Percentiles rank a stretch among this genome's conserved stretches.
These are phyloP conservation scores for Zaprionus nigranus DNA, from an alignment of 1,140 invertebrate species.

Conservation along the genomic window DNA sequence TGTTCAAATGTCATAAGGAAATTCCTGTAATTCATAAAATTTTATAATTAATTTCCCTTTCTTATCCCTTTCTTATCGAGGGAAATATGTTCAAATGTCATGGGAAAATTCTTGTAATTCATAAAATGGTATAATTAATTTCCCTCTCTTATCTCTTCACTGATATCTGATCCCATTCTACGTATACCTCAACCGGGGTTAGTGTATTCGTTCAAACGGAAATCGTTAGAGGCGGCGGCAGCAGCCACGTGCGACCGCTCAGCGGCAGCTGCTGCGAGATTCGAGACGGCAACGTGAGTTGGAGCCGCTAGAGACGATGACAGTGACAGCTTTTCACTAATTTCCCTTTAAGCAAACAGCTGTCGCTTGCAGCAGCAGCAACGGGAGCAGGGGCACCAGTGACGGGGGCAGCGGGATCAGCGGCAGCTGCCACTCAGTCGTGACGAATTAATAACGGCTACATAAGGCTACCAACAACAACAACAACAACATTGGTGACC, in stretches of 20 bases:
- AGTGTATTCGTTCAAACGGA: constrained; percentile 30
- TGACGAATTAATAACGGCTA: constrained; percentile 77
- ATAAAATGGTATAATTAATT: no score
- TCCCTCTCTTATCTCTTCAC: neutral
- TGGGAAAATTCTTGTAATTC: no score
- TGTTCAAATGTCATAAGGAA: no score
- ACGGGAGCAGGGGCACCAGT: constrained; percentile 12
- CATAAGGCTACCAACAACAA: constrained; percentile 27
- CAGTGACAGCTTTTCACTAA: constrained; percentile 76
- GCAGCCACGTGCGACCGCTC: constrained; percentile 35
- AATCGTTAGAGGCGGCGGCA: constrained; percentile 30
- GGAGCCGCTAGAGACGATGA: constrained; percentile 32
- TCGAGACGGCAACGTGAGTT: neutral
- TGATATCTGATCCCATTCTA: neutral
- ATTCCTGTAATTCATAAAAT: no score
- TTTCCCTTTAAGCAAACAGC: constrained; percentile 72
- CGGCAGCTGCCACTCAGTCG: constrained; percentile 71
- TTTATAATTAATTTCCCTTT: no score
- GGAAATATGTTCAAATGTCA: no score
- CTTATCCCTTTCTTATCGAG: no score
- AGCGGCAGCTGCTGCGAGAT: constrained; percentile 21
- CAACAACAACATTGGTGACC: constrained; percentile 9
- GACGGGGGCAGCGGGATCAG: constrained; percentile 11
- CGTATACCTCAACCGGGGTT: neutral
- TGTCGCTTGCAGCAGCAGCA: constrained; percentile 20